Conservation (phyloP, 2,113 vertebrate genomes). For the Pangasianodon hypophthalmus region DNA sequence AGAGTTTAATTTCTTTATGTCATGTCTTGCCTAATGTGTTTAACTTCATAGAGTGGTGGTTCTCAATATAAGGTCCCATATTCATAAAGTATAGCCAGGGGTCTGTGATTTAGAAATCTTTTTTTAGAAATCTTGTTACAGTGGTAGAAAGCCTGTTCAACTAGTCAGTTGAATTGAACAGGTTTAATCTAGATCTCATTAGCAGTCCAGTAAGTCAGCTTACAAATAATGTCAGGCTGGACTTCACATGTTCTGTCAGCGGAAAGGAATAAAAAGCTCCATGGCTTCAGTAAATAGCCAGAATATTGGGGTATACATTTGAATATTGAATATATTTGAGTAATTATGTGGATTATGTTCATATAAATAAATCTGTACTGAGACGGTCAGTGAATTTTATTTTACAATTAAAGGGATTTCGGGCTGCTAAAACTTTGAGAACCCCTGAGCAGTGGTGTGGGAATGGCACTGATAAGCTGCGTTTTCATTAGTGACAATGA, state of each 20-base stretch:
- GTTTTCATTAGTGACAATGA: slow-evolving; percentile 8
- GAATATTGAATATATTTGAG: neutral
- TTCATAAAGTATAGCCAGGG: neutral
- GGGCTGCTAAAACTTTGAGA: neutral
- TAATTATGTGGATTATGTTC: neutral
- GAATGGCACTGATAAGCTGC: neutral
- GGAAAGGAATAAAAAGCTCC: neutral
- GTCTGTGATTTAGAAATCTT: neutral
- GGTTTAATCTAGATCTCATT: neutral
- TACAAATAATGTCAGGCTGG: neutral
- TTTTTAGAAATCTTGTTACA: neutral
- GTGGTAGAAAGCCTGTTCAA: neutral
- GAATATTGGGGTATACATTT: neutral
- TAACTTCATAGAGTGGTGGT: neutral
- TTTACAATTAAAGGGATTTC: neutral
- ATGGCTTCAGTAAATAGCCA: neutral
- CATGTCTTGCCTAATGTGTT: slow-evolving; percentile 14
- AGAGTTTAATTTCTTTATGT: neutral
- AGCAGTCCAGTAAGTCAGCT: neutral
- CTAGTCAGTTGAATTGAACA: neutral
- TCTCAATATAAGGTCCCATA: neutral
- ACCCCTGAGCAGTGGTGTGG: neutral
- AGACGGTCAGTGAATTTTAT: neutral
- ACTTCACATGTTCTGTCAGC: neutral
- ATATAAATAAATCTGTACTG: neutral